These are phyloP conservation scores for Chromoteleia sp. DNA, from an alignment of 2,888 invertebrate genomes.

Conservation along the genomic window DNA sequence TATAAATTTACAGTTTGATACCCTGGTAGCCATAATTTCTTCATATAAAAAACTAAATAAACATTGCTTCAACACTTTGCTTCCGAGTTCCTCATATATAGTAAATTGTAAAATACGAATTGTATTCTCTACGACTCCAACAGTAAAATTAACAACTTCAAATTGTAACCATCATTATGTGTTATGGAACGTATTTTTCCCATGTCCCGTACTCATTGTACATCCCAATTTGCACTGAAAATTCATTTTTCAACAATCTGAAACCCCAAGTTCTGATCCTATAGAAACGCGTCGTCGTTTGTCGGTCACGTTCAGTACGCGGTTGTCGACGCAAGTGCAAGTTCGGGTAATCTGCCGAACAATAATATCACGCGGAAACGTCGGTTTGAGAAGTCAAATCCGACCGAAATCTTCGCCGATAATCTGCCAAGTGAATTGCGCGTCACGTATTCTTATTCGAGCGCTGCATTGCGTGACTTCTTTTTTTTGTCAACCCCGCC, in stretches of 20 bases:
- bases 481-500: conserved; percentile 47
- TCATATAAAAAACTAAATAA: too few species aligned
- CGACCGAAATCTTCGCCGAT: conserved; percentile 68
- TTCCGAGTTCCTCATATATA: too few species aligned
- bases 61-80: too few species aligned
- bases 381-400: conserved; percentile 61
- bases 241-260: neutral
- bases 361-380: conserved; percentile 70
- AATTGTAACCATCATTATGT: too few species aligned
- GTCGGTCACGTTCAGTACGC: conserved; percentile 69
- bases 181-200: too few species aligned
- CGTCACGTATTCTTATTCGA: conserved; percentile 73
- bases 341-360: conserved; percentile 52
- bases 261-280: neutral
- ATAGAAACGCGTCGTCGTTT: conserved; percentile 18
- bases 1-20: too few species aligned
- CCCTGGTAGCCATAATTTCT: too few species aligned
- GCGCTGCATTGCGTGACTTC: conserved; percentile 62
- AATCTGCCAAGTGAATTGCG: conserved; percentile 72
- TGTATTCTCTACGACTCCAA: too few species aligned
- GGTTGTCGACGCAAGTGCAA: conserved; percentile 42
- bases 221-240: too few species aligned
- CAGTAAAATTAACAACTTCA: too few species aligned
- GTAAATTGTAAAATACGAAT: too few species aligned
- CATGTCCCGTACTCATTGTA: too few species aligned